Base-by-base conservation (phyloP, 2,797 vertebrate genomes). In the Todus mexicanus region DNA sequence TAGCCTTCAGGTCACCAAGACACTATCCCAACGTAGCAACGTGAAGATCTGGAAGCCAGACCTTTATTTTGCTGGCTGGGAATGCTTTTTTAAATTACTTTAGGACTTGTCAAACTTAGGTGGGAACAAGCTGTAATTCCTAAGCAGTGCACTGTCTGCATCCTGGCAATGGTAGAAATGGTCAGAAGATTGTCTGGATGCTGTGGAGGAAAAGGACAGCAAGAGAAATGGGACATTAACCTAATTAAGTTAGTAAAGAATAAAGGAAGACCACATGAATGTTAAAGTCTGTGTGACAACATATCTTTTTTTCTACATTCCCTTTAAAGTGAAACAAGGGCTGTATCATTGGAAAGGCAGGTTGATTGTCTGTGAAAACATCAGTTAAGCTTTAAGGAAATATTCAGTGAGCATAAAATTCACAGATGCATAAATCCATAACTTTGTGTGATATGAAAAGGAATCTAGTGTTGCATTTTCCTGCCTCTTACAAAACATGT, bases 311-410 rank as follows among this genome's bases (percentile, higher is more conserved):
- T 56, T 75, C 66, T 26, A 43, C 63, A 50, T 72, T 91, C n/a
- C 53, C 29, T 82, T 81, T 83, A 40, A 71, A 87, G 40, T 80
- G 92, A 83, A 93, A 76, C 71, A 82, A 71, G 51, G 66, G 17
- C 38, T 78, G 20, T 84, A 40, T 84, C 64, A 80, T 60, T 87
- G 69, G 74, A 87, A 82, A 93, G 37, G 42, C 89, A 89, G 64
- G 48, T 82, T 95, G 81, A 79, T 76, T 89, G 61, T 76, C 85
- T 88, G 77, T 92, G 69, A 80, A 90, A 92, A 87, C 23, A 71
- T 57, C 83, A 80, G 87, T 82, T 92, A 92, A 79, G 78, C 80
- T 89, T 95, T 79, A 91, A 89, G 84, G 64, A 76, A 87, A 87
- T 86, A 78, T 29, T 90, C 76, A 79, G 14, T 89, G 84, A 91